Conservation (phyloP, 2,888 invertebrate genomes). For the Chaitophorus viminalis region DNA sequence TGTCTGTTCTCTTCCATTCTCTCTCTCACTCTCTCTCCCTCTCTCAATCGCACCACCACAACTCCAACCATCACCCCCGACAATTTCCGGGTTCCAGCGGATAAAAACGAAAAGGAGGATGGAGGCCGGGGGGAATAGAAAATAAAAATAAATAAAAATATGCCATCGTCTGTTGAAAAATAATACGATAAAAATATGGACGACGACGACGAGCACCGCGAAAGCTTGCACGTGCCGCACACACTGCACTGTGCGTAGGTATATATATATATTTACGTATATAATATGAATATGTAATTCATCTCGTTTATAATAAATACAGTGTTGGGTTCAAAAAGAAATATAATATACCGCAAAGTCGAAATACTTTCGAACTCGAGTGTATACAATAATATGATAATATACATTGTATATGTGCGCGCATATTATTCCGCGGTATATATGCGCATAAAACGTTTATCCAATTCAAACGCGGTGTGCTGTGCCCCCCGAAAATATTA, state of each 20-base stretch:
- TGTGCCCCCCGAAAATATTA: background rate
- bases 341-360: background rate
- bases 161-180: constrained; percentile 57
- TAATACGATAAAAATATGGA: constrained; percentile 50
- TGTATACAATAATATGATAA: too few relatives aligned
- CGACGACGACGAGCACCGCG: too few relatives aligned
- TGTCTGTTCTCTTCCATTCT: background rate
- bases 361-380: background rate
- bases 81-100: background rate
- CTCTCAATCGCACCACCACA: constrained; percentile 14
- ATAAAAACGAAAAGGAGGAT: background rate
- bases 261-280: too few relatives aligned
- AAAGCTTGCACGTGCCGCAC: too few relatives aligned
- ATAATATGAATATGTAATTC: background rate
- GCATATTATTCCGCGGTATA: background rate
- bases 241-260: too few relatives aligned
- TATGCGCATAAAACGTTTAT: constrained; percentile 25
- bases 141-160: constrained; percentile 28
- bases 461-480: constrained; percentile 5
- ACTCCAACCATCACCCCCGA: background rate
- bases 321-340: constrained; percentile 22
- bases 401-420: too few relatives aligned
- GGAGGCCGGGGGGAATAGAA: background rate
- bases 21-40: background rate
- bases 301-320: constrained; percentile 1